Percentiles rank a stretch among this genome's conserved stretches.
phyloP scores from a whole-genome alignment of 2,113 vertebrate genomes.

The Microcebus lehilahytsara region DNA sequence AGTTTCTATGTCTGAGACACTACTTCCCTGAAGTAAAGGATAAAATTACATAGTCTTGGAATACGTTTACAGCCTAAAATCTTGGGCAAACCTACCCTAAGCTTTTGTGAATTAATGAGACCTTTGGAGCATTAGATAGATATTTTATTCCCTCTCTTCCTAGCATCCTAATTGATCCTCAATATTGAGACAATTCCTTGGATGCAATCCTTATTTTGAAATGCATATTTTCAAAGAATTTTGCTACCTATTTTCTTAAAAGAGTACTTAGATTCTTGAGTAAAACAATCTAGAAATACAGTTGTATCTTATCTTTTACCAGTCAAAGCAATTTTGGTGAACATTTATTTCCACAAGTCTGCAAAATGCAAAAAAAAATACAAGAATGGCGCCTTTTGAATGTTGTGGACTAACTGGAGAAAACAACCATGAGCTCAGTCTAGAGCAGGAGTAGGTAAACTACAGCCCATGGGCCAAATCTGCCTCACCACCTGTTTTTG shows the following conservation, averaged over 20 bases:
- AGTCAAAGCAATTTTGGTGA: neutral
- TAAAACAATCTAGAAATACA: neutral
- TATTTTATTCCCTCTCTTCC: neutral
- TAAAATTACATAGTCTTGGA: slow-evolving; percentile 59
- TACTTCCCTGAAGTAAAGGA: slow-evolving; percentile 51
- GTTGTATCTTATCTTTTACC: neutral
- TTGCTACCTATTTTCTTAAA: neutral
- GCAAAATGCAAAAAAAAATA: neutral
- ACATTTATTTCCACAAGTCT: neutral
- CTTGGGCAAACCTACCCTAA: neutral
- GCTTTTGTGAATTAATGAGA: slow-evolving; percentile 41
- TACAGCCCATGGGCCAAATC: neutral
- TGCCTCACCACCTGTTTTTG: neutral
- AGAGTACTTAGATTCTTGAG: neutral
- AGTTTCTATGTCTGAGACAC: slow-evolving; percentile 46
- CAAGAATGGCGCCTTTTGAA: neutral
- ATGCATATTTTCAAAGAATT: neutral
- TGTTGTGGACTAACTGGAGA: neutral
- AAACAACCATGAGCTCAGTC: neutral
- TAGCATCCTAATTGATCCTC: neutral
- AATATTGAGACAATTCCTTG: neutral
- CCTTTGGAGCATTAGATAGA: neutral
- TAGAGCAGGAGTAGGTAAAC: neutral
- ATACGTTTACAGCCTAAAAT: slow-evolving; percentile 48
- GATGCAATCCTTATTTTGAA: neutral